Conservation (phyloP, 2,113 vertebrate genomes). For the Pygoscelis adeliae region DNA sequence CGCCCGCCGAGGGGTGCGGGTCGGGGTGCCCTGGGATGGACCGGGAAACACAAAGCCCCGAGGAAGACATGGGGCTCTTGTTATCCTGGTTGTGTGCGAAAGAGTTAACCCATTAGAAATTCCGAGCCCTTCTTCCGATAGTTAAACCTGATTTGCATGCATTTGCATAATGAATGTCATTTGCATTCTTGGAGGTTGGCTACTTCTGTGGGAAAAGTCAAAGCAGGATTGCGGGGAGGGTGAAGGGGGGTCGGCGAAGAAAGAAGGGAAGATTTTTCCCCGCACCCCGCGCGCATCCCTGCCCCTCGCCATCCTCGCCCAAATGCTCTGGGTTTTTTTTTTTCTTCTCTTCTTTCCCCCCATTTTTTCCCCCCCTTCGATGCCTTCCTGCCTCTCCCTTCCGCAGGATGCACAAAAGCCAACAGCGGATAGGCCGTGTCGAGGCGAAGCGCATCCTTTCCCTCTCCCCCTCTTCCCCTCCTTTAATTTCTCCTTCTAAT, state of each 20-base stretch:
- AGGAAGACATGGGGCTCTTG: slow-evolving; percentile 6
- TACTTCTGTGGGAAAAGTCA: slow-evolving; percentile 94
- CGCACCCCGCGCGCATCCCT: background rate
- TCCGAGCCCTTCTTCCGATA: slow-evolving; percentile 87
- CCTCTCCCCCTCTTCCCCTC: background rate
- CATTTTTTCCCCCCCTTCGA: background rate
- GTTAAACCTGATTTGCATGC: slow-evolving; percentile 97
- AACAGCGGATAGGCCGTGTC: slow-evolving; percentile 1
- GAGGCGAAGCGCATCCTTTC: slow-evolving; percentile 50
- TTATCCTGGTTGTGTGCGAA: background rate
- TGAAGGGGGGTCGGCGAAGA: slow-evolving; percentile 66
- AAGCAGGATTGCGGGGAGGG: slow-evolving; percentile 79
- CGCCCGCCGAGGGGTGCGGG: background rate
- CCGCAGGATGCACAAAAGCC: slow-evolving; percentile 39
- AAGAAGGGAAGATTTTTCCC: slow-evolving; percentile 69
- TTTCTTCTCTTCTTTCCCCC: slow-evolving; percentile 19
- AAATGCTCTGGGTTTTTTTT: background rate
- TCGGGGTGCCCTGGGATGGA: background rate
- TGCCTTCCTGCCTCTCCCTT: background rate
- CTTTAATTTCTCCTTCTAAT: slow-evolving; percentile 64
- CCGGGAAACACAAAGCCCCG: background rate
- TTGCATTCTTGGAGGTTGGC: slow-evolving; percentile 97
- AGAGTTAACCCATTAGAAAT: slow-evolving; percentile 78
- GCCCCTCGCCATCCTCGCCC: background rate
- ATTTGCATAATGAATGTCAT: slow-evolving; percentile 99